Conservation (phyloP, 2,797 vertebrate genomes). For the Limnodromus scolopaceus region DNA sequence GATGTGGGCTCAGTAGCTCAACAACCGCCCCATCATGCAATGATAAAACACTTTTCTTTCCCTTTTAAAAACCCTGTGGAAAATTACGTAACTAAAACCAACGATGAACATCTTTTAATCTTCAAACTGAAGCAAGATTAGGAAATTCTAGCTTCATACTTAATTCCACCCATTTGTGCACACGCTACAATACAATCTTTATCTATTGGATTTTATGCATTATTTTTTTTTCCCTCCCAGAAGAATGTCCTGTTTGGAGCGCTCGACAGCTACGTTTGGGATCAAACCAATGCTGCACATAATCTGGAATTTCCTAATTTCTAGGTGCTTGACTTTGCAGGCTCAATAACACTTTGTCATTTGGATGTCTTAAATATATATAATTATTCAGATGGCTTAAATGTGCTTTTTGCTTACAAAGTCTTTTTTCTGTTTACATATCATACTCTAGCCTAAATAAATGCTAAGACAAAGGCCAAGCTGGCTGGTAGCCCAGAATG, state of each 20-base stretch:
- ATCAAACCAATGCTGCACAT: background rate
- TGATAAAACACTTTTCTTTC: background rate
- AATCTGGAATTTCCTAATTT: conserved; percentile 24
- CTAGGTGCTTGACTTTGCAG: background rate
- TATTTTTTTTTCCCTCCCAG: background rate
- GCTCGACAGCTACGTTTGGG: background rate
- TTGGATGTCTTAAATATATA: conserved; percentile 12
- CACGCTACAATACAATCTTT: background rate
- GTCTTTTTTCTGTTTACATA: conserved; percentile 65
- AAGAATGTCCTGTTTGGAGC: background rate
- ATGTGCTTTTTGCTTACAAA: conserved; percentile 54
- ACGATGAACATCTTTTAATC: background rate
- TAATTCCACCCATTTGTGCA: background rate
- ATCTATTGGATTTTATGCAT: background rate
- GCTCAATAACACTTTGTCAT: conserved; percentile 12
- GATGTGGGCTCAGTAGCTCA: background rate
- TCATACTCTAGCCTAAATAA: conserved; percentile 59
- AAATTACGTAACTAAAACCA: background rate
- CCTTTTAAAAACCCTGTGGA: background rate
- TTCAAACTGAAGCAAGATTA: conserved; percentile 1
- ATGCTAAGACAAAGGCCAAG: conserved; percentile 51
- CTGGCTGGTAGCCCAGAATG: conserved; percentile 63
- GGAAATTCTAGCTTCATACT: background rate
- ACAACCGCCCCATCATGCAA: background rate
- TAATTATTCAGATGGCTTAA: conserved; percentile 53